Conservation (phyloP, 2,888 invertebrate genomes). For the Antitype chi region DNA sequence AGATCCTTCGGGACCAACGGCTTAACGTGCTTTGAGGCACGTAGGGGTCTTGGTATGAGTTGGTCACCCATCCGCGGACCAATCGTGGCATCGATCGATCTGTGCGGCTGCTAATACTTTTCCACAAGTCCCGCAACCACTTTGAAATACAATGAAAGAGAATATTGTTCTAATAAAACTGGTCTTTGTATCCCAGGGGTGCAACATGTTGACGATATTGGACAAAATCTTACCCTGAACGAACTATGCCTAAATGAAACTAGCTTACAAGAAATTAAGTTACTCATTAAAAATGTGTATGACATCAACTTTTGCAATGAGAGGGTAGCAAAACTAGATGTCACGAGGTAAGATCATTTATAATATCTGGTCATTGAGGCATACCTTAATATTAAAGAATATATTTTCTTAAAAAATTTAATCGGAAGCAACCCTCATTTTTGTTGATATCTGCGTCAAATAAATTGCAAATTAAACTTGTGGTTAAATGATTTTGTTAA, state of each 20-base stretch:
- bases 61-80: too few relatives aligned
- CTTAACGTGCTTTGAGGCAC: too few relatives aligned
- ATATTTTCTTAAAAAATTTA: background rate
- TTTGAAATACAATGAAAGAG: background rate
- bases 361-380: background rate
- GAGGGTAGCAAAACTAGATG: conserved; percentile 58
- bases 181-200: conserved; percentile 32
- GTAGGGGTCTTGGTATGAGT: too few relatives aligned
- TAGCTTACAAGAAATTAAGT: conserved; percentile 69
- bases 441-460: background rate
- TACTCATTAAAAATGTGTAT: conserved; percentile 66
- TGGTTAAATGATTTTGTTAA: background rate
- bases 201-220: conserved; percentile 47
- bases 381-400: background rate
- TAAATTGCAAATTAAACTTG: background rate
- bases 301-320: conserved; percentile 62
- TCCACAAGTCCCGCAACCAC: too few relatives aligned
- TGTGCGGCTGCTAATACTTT: too few relatives aligned
- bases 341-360: conserved; percentile 65
- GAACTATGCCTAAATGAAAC: conserved; percentile 66
- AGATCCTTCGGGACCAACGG: too few relatives aligned
- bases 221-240: conserved; percentile 15
- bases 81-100: too few relatives aligned
- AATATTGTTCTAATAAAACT: conserved; percentile 16
- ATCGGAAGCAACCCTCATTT: background rate